Evolutionary conservation across 2,888 invertebrate genomes (phyloP).

Genomic region (Chymomyza fuscimana): DNA sequence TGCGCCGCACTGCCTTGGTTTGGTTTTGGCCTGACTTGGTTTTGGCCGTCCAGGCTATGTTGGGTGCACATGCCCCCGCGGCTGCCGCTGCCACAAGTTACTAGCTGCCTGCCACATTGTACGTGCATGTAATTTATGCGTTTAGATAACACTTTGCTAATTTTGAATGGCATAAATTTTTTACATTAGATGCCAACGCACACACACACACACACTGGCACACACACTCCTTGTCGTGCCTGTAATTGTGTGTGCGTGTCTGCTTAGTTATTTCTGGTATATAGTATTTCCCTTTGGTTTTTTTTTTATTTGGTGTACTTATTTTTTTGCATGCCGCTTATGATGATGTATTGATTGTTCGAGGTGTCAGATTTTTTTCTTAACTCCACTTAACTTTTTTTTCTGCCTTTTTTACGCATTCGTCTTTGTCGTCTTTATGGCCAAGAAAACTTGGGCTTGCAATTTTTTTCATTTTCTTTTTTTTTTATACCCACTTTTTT

Average conservation of each 20-base stretch:
- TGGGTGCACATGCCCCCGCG: background rate
- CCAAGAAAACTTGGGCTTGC: background rate
- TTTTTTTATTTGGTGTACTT: slow-evolving; percentile 1
- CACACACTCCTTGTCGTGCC: slow-evolving; percentile 41
- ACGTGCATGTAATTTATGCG: slow-evolving; percentile 75
- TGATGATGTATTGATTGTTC: slow-evolving; percentile 73
- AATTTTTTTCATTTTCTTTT: slow-evolving; percentile 21
- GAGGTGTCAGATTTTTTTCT: slow-evolving; percentile 71
- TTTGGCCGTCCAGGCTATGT: background rate
- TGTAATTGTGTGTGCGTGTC: slow-evolving; percentile 72
- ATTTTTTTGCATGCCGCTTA: slow-evolving; percentile 58
- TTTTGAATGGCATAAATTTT: slow-evolving; percentile 75
- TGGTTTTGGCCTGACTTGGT: background rate
- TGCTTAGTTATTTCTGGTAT: slow-evolving; percentile 43
- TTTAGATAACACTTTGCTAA: slow-evolving; percentile 76
- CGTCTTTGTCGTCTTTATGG: background rate
- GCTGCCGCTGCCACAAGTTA: slow-evolving; percentile 19
- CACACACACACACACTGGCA: slow-evolving; percentile 11
- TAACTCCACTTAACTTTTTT: slow-evolving; percentile 16
- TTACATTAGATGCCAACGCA: slow-evolving; percentile 51
- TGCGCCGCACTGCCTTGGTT: slow-evolving; percentile 38
- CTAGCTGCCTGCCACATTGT: slow-evolving; percentile 48
- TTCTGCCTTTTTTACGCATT: slow-evolving; percentile 17
- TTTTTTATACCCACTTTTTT: slow-evolving; percentile 20
- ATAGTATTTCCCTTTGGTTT: slow-evolving; percentile 15